Conservation (phyloP, 2,113 vertebrate genomes). For the Ancistrus triradiatus region DNA sequence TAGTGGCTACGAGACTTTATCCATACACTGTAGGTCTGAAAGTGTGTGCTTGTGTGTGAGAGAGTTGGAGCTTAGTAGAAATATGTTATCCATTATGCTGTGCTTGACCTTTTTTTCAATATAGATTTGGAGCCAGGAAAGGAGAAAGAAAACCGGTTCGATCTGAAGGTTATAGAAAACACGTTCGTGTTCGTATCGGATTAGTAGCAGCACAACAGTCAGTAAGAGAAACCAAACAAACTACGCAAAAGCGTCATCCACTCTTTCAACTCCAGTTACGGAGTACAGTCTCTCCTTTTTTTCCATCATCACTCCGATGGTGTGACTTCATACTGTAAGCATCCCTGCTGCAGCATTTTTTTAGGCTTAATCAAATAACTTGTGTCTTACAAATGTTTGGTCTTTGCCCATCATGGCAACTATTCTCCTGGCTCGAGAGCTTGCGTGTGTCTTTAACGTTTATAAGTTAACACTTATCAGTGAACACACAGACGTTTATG, state of each 20-base stretch:
- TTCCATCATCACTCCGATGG: constrained; percentile 5
- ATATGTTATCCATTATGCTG: constrained; percentile 29
- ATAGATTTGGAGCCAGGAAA: constrained; percentile 5
- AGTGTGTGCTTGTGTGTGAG: constrained; percentile 2
- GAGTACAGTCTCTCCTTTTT: neutral
- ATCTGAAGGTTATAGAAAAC: constrained; percentile 18
- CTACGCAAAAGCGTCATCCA: neutral
- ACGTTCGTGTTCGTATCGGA: constrained; percentile 7
- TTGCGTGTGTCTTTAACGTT: too few relatives aligned
- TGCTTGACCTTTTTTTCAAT: constrained; percentile 14
- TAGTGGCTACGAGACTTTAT: constrained; percentile 26
- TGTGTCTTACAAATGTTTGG: too few relatives aligned
- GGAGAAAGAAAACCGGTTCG: constrained; percentile 11
- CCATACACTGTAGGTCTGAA: constrained; percentile 5
- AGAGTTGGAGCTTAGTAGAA: constrained; percentile 7
- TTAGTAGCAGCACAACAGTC: neutral
- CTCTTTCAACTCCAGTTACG: neutral
- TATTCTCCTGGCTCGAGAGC: too few relatives aligned
- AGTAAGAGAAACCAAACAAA: too few relatives aligned
- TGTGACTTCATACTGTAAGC: constrained; percentile 30
- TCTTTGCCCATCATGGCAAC: too few relatives aligned
- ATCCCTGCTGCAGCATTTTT: constrained; percentile 19
- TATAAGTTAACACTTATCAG: too few relatives aligned
- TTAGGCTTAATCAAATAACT: too few relatives aligned
- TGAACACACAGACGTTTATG: neutral